Percentiles rank a stretch among this genome's conserved stretches.
Conservation (phyloP, 2,797 vertebrate species). For the Pelobates cultripes region DNA sequence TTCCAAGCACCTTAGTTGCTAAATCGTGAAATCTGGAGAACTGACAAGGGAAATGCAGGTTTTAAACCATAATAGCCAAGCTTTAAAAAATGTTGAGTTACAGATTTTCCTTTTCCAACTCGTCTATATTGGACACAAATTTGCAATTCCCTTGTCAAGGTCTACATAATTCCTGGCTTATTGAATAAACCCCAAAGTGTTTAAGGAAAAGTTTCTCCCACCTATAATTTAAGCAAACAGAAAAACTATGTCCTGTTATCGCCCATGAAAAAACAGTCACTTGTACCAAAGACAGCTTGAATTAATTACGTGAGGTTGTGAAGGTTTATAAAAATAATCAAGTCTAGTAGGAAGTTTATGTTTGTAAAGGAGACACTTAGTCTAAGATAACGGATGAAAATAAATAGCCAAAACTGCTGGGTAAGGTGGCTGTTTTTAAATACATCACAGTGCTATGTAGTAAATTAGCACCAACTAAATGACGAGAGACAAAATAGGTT, state of each 20-base stretch:
- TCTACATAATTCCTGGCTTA: too few species aligned
- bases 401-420: conserved; percentile 33
- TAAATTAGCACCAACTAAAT: conserved; percentile 9
- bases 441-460: conserved; percentile 7
- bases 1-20: too few species aligned
- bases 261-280: conserved; percentile 37
- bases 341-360: conserved; percentile 51
- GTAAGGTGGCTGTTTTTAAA: background rate
- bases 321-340: conserved; percentile 57
- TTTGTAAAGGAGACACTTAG: conserved; percentile 51
- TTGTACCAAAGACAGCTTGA: conserved; percentile 41
- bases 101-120: too few species aligned
- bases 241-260: conserved; percentile 38
- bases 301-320: conserved; percentile 51
- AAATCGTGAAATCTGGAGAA: too few species aligned
- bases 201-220: conserved; percentile 1
- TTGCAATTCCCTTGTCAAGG: too few species aligned
- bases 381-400: conserved; percentile 37
- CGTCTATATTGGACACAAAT: too few species aligned
- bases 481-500: conserved; percentile 6
- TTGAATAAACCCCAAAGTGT: too few species aligned
- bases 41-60: too few species aligned
- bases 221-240: background rate
- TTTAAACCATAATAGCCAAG: too few species aligned
- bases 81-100: too few species aligned